These are phyloP conservation scores for Hyla sarda DNA, from an alignment of 2,113 vertebrate species.

Conservation along the genomic window DNA sequence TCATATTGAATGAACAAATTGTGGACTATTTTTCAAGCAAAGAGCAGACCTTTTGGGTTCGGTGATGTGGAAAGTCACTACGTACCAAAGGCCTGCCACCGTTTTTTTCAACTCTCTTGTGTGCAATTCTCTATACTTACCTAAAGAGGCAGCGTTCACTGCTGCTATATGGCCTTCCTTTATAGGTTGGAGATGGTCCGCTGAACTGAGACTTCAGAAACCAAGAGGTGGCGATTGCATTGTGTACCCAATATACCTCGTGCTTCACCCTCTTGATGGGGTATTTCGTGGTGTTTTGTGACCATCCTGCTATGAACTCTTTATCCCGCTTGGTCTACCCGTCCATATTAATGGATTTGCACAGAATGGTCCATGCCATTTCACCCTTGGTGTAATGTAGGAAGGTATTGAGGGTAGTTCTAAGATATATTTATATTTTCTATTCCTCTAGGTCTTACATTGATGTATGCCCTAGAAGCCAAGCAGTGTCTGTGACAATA, in stretches of 20 bases:
- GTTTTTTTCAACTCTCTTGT: slow-evolving; percentile 26
- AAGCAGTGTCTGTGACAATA: slow-evolving; percentile 52
- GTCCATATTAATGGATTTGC: slow-evolving; percentile 41
- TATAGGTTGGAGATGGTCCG: background rate
- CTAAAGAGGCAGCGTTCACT: slow-evolving; percentile 15
- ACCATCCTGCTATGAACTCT: slow-evolving; percentile 33
- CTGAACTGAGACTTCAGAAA: slow-evolving; percentile 7
- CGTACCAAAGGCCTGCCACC: slow-evolving; percentile 20
- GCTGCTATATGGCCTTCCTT: slow-evolving; percentile 15
- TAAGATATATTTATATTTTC: slow-evolving; percentile 27
- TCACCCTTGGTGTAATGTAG: slow-evolving; percentile 49
- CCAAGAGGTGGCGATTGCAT: slow-evolving; percentile 7
- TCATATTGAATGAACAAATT: slow-evolving; percentile 60
- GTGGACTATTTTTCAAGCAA: slow-evolving; percentile 21
- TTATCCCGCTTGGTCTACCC: slow-evolving; percentile 3
- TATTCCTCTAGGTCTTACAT: slow-evolving; percentile 39
- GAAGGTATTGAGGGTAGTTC: slow-evolving; percentile 17
- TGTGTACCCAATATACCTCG: slow-evolving; percentile 38
- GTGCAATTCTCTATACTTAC: slow-evolving; percentile 33
- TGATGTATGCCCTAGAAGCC: slow-evolving; percentile 33
- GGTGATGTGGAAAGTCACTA: slow-evolving; percentile 1
- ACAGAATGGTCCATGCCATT: slow-evolving; percentile 34
- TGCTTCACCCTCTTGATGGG: slow-evolving; percentile 20
- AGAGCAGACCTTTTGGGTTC: slow-evolving; percentile 12
- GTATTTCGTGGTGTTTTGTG: slow-evolving; percentile 32